Evolutionary conservation across 2,113 vertebrate genomes (phyloP), one percentile per base, ranked within the genome.

Genomic region (Macroglossus sobrinus): DNA sequence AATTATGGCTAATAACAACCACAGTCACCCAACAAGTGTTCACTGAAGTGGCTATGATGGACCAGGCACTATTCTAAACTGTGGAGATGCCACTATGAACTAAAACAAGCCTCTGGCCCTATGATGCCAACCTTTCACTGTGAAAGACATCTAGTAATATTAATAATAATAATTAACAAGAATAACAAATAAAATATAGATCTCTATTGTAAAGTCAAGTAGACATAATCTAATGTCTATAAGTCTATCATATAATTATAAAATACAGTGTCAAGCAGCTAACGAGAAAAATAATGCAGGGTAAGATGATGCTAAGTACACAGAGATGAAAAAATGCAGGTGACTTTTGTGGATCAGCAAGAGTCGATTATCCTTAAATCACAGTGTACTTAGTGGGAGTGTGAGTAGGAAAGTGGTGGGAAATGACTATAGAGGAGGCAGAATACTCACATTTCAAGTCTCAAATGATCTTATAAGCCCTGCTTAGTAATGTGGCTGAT

Each of bases 61-160:
- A 14, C 21, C 55, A 89, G 71, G 4, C 24, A 0, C 26, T 28
- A 33, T 68, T 57, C 57, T 21, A 13, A 59, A n/a, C 16, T 16
- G 57, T 11, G 5, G 57, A 26, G 61, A 53, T 13, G 13, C 10
- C 12, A 26, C 0, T 22, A 11, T 53, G 66, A 93, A 61, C 21
- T 35, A 80, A 84, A 71, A 0, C 21, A 66, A 35, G 40, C 61
- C 24, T 15, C 28, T 80, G 35, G 26, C 5, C 10, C 66, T 53
- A 43, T 4, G 53, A 35, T 33, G 18, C 33, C 57, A 84, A 4
- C 26, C 30, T 81, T 78, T 14, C 45, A 71, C 9, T 2, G 3
- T 24, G 30, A 28, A 45, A 43, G 30, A 66, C 19, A 57, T 7
- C 8, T 33, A 35, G 43, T 30, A 94, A 97, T 95, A 91, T 15